Base-by-base conservation (phyloP, 2,888 invertebrate genomes). In the Blomia tropicalis region DNA sequence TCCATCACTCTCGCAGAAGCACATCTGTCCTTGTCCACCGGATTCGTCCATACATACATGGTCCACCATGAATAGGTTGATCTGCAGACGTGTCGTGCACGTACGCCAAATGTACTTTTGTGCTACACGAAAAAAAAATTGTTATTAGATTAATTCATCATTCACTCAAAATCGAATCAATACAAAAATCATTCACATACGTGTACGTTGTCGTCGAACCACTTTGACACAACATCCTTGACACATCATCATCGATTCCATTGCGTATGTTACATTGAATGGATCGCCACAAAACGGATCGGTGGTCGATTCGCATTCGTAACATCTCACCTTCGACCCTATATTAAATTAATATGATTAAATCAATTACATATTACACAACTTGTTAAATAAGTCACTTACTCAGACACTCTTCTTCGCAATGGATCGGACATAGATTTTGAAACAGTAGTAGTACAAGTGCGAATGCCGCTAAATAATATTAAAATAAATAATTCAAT, bases 1-100 rank as follows among this genome's bases (percentile, higher is more conserved):
- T 84, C 86, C 86, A 79, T 91, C 89, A 80, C 89, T 89, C 81
- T 91, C 90, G 80, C 91, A 91, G 82, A 91, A 91, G 81, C 90
- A 91, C 90, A 91, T 91, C 82, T 89, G 89, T 78, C 91, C 91
- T 75, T 84, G 88, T 79, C 90, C 89, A 81, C 87, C 87, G 83
- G 90, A 88, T 84, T 91, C 91, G 84, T 87, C 86, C 90, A 91
- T 91, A 83, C 91, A 91, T 79, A 91, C 91, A 80, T 91, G 91
- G 78, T 91, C 91, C 76, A 91, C 91, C 89, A 91, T 90, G 80
- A 91, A 91, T 72, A 91, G 80, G 78, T 91, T 91, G 78, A 91
- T 91, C 77, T 89, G 88, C 68, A 91, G 81, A 74, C 90, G 87
- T 67, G 88, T 85, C 64, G 90, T 91, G 77, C 91, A 91, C 70